These are phyloP conservation scores for Chrysochloris asiatica DNA, from an alignment of 2,113 vertebrate species.

Conservation along the genomic window DNA sequence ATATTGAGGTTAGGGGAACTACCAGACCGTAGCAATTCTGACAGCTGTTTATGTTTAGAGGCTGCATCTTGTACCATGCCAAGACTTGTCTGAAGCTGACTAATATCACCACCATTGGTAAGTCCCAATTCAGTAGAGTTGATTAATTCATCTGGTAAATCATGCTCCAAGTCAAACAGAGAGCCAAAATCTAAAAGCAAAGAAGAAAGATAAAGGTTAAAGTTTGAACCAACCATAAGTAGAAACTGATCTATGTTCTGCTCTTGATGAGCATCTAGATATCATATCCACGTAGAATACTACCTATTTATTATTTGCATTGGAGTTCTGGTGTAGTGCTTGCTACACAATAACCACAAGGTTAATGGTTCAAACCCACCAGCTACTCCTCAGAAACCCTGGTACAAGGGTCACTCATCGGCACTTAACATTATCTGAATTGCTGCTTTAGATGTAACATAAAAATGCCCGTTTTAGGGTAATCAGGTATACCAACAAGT, in stretches of 20 bases:
- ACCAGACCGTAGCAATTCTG: slow-evolving; percentile 93
- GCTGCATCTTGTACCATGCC: slow-evolving; percentile 95
- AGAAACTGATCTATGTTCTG: slow-evolving; percentile 9
- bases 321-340: no score
- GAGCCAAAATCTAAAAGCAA: slow-evolving; percentile 94
- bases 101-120: slow-evolving; percentile 93
- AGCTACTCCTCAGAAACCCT: no score
- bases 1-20: slow-evolving; percentile 89
- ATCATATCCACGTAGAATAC: slow-evolving; percentile 20
- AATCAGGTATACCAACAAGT: background rate
- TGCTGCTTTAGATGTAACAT: background rate
- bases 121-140: slow-evolving; percentile 94
- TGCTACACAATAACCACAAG: no score
- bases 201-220: slow-evolving; percentile 67
- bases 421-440: background rate
- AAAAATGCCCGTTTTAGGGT: background rate
- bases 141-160: slow-evolving; percentile 98
- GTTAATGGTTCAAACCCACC: no score
- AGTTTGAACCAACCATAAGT: slow-evolving; percentile 49
- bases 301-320: background rate
- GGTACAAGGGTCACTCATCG: no score
- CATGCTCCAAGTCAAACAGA: slow-evolving; percentile 97
- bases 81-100: slow-evolving; percentile 93
- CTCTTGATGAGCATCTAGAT: slow-evolving; percentile 14
- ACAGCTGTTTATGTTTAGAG: slow-evolving; percentile 98